phyloP scores from a whole-genome alignment of 2,888 invertebrate species.

The Hirtodrosophila trivittata region DNA sequence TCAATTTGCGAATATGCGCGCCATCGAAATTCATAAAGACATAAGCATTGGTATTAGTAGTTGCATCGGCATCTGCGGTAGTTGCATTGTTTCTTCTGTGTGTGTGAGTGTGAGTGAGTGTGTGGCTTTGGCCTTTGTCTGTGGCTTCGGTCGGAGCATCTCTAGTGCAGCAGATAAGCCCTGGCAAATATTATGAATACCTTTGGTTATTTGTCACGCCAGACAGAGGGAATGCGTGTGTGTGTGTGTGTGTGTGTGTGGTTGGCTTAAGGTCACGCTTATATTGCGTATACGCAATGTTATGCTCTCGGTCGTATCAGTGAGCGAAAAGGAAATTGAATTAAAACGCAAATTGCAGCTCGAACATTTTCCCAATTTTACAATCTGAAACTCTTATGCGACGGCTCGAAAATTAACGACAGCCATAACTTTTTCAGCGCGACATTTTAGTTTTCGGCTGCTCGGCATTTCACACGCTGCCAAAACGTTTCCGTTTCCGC shows the following conservation, averaged over 20 bases:
- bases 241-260: background rate
- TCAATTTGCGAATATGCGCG: constrained; percentile 71
- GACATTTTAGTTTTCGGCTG: constrained; percentile 68
- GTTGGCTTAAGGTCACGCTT: constrained; percentile 30
- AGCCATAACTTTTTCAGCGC: constrained; percentile 69
- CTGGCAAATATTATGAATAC: constrained; percentile 56
- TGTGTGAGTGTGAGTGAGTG: constrained; percentile 6
- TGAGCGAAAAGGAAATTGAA: constrained; percentile 47
- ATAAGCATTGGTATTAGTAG: constrained; percentile 41
- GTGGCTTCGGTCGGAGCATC: constrained; percentile 20
- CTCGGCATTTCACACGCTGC: constrained; percentile 73
- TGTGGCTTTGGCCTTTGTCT: constrained; percentile 18
- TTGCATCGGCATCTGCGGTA: constrained; percentile 38
- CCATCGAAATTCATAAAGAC: constrained; percentile 57
- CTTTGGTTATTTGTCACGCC: constrained; percentile 69
- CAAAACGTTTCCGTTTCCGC: constrained; percentile 76
- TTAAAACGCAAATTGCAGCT: constrained; percentile 35
- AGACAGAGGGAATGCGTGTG: background rate
- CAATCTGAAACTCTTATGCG: constrained; percentile 20
- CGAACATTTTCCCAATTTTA: constrained; percentile 16
- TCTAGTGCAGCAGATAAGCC: constrained; percentile 70
- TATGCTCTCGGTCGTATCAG: background rate
- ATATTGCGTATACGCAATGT: constrained; percentile 32
- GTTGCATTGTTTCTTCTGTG: constrained; percentile 38
- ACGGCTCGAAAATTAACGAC: constrained; percentile 55